Conservation (phyloP, 2,113 vertebrate genomes). For the Lates calcarifer region DNA sequence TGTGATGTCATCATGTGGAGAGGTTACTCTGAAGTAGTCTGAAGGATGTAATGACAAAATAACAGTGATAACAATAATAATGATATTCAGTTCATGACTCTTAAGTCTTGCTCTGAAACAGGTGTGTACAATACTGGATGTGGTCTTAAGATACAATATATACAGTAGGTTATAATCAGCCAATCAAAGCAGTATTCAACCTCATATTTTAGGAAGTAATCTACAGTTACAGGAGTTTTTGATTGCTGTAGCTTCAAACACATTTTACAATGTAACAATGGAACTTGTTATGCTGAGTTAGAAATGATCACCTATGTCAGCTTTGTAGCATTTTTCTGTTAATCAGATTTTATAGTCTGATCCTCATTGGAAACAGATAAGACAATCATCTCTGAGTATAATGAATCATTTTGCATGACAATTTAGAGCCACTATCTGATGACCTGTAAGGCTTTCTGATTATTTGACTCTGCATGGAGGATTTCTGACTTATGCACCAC, state of each 20-base stretch:
- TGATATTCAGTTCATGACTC: too few relatives aligned
- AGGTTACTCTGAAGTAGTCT: too few relatives aligned
- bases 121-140: neutral
- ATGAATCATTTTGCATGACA: neutral
- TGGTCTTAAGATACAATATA: neutral
- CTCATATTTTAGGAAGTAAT: neutral
- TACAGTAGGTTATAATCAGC: neutral
- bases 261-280: neutral
- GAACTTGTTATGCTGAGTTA: neutral
- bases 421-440: neutral
- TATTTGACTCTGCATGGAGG: neutral
- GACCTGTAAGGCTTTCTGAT: neutral
- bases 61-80: too few relatives aligned
- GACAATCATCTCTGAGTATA: neutral
- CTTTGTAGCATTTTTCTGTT: neutral
- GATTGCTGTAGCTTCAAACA: neutral
- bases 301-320: neutral
- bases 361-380: neutral
- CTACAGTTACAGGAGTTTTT: neutral
- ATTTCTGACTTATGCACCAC: neutral
- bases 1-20: too few relatives aligned
- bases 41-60: too few relatives aligned
- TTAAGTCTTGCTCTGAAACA: neutral
- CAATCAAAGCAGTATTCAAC: neutral
- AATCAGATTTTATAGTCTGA: neutral